A percentile compares a stretch with the other conserved stretches of the same genome.
These are phyloP conservation scores for Dynastes maya DNA, from an alignment of 2,888 invertebrate genomes.

Conservation along the genomic window DNA sequence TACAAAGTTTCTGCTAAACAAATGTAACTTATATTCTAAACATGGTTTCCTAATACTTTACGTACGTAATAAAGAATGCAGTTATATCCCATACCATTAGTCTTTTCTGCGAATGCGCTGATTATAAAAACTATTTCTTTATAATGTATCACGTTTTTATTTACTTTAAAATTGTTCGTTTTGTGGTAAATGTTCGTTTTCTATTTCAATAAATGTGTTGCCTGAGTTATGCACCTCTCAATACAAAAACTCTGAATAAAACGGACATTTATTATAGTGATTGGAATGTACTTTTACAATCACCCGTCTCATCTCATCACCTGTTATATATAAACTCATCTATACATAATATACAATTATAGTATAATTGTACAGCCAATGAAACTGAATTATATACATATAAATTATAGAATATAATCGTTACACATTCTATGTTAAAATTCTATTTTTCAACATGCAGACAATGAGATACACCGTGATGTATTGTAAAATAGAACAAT, in stretches of 20 bases:
- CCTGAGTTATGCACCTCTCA: not conserved
- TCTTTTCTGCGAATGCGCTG: not conserved
- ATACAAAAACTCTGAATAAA: conserved; percentile 11
- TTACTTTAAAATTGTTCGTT: not conserved
- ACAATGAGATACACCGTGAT: conserved; percentile 44
- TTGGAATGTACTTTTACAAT: conserved; percentile 11
- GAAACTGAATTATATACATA: conserved; percentile 32
- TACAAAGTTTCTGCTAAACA: too few relatives aligned
- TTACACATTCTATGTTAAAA: conserved; percentile 48
- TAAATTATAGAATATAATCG: conserved; percentile 42
- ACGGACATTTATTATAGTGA: conserved; percentile 25
- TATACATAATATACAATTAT: conserved; percentile 28
- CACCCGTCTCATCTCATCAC: conserved; percentile 21
- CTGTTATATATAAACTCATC: conserved; percentile 40
- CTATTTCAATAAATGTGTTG: not conserved
- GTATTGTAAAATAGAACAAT: conserved; percentile 51
- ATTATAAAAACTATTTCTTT: not conserved
- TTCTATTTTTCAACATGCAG: conserved; percentile 53
- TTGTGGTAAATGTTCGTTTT: conserved; percentile 26
- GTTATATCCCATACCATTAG: not conserved
- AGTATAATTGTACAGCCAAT: conserved; percentile 38
- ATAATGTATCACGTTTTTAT: conserved; percentile 9
- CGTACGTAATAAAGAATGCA: too few relatives aligned
- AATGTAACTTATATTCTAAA: too few relatives aligned
- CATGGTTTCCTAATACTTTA: too few relatives aligned